Conservation (phyloP, 2,113 vertebrate species). For the Aegithalos caudatus region DNA sequence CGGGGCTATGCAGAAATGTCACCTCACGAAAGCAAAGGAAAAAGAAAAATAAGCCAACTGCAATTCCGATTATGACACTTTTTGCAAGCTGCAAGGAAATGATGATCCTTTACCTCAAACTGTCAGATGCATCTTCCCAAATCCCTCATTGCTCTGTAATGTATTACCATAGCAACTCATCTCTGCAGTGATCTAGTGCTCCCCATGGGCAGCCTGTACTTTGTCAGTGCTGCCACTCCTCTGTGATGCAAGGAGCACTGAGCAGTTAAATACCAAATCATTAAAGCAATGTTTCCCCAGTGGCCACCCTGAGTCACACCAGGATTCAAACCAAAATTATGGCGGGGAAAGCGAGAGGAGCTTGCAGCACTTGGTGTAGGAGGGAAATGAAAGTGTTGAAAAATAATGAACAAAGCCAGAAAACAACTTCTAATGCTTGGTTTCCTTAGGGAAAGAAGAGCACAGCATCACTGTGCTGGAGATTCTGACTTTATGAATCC, state of each 20-base stretch:
- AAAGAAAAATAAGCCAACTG: background rate
- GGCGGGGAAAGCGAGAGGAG: background rate
- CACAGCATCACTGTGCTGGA: background rate
- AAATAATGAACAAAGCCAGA: background rate
- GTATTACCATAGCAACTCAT: conserved; percentile 46
- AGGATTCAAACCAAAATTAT: background rate
- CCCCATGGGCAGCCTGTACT: conserved; percentile 22
- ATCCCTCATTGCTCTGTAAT: conserved; percentile 36
- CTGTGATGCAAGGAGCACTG: conserved; percentile 16
- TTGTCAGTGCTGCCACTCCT: conserved; percentile 21
- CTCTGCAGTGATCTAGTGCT: conserved; percentile 16
- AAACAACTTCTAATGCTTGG: background rate
- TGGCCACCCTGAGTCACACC: background rate
- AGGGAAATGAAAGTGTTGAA: background rate
- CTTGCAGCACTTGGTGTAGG: background rate
- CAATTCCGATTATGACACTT: conserved; percentile 1
- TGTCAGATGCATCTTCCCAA: conserved; percentile 47
- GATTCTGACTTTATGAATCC: background rate
- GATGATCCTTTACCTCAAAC: conserved; percentile 46
- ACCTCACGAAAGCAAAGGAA: background rate
- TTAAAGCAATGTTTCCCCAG: conserved; percentile 38
- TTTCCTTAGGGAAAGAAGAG: background rate
- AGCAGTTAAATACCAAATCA: conserved; percentile 55
- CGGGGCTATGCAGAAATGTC: background rate
- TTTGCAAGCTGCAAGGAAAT: conserved; percentile 20